These are phyloP conservation scores for Neosilurus hyrtlii DNA, from an alignment of 2,797 vertebrate species.

Conservation along the genomic window DNA sequence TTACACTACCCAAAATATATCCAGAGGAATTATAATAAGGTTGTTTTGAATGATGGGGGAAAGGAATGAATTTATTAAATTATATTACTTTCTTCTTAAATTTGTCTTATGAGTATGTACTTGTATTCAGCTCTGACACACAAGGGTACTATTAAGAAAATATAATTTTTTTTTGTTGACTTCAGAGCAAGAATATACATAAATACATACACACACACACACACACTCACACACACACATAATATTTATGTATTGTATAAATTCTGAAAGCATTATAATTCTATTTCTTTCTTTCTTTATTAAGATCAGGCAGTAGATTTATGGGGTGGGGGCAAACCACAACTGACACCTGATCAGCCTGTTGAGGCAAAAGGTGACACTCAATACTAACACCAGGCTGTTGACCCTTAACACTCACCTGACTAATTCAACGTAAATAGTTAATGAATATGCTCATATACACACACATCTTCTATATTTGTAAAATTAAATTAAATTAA, in stretches of 20 bases:
- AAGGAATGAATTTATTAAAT: not conserved
- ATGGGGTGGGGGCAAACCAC: not conserved
- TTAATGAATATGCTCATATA: conserved; percentile 51
- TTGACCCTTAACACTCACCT: conserved; percentile 58
- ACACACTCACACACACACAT: too few relatives aligned
- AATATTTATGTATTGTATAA: not conserved
- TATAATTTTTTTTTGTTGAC: conserved; percentile 31
- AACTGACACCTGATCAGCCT: conserved; percentile 49
- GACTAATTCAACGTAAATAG: conserved; percentile 55
- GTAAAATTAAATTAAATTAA: too few relatives aligned
- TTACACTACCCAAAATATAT: not conserved
- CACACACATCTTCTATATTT: conserved; percentile 50
- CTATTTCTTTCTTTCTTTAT: conserved; percentile 14
- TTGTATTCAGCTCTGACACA: not conserved
- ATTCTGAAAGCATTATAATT: not conserved
- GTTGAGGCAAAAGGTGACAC: conserved; percentile 55
- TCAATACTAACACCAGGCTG: conserved; percentile 55
- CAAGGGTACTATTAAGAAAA: conserved; percentile 27
- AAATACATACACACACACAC: too few relatives aligned
- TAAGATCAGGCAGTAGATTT: conserved; percentile 41
- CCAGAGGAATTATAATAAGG: not conserved
- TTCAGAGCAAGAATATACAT: not conserved
- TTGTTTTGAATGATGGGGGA: not conserved
- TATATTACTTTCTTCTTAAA: not conserved
- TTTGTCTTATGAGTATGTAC: not conserved